These are phyloP conservation scores for Pogonognathellus flavescens DNA, from an alignment of 1,140 invertebrate genomes.

Conservation along the genomic window DNA sequence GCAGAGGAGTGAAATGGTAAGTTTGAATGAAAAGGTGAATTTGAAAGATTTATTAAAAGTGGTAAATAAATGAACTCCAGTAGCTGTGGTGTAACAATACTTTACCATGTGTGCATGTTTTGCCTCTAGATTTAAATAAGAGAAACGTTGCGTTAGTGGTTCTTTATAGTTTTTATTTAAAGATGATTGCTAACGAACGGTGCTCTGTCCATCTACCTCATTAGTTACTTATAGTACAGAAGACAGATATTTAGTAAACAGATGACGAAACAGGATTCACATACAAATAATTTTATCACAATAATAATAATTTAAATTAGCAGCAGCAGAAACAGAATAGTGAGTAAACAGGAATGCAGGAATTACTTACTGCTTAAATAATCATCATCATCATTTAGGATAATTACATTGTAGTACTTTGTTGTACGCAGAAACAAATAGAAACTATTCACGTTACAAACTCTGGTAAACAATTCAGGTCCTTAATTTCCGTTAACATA, in stretches of 20 bases:
- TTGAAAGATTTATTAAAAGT: too few species aligned
- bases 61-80: too few species aligned
- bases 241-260: too few species aligned
- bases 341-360: neutral
- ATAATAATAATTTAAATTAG: neutral
- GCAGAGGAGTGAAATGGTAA: too few species aligned
- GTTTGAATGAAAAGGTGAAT: too few species aligned
- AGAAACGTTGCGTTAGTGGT: neutral
- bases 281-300: slow-evolving; percentile 24
- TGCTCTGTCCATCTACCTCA: slow-evolving; percentile 29
- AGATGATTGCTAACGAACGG: slow-evolving; percentile 19
- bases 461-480: slow-evolving; percentile 16
- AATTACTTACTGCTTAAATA: too few species aligned
- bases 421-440: too few species aligned
- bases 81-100: too few species aligned
- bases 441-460: too few species aligned
- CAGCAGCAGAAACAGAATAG: neutral
- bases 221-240: neutral
- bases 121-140: neutral
- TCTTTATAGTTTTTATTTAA: neutral
- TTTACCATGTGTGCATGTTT: too few species aligned
- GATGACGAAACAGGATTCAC: neutral
- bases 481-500: slow-evolving; percentile 23
- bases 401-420: too few species aligned
- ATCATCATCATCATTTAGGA: too few species aligned